A percentile compares a stretch with the other conserved stretches of the same genome.
phyloP scores from a whole-genome alignment of 2,113 vertebrate species.

The Clarias gariepinus region DNA sequence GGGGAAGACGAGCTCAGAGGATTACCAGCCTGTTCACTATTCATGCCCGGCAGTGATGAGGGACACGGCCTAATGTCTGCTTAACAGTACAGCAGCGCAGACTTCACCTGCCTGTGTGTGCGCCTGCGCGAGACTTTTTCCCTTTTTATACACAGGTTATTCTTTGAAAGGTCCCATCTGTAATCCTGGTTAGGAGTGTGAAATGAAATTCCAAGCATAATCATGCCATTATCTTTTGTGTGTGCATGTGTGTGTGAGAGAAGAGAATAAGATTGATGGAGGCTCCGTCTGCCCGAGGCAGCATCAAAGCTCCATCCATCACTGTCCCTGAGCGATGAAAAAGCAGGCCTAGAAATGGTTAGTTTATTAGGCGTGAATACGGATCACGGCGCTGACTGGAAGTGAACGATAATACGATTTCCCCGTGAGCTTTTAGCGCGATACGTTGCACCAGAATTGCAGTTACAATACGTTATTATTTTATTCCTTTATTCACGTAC shows the following conservation, averaged over 20 bases:
- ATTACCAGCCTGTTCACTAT: slow-evolving; percentile 43
- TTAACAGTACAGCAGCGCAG: background rate
- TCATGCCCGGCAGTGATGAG: slow-evolving; percentile 33
- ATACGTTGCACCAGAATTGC: background rate
- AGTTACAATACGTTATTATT: background rate
- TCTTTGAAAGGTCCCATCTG: background rate
- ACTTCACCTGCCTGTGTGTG: background rate
- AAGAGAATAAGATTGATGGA: slow-evolving; percentile 45
- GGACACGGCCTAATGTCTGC: slow-evolving; percentile 6
- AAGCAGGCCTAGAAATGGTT: slow-evolving; percentile 19
- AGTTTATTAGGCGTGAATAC: slow-evolving; percentile 12
- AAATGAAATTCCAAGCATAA: background rate
- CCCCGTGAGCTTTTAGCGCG: background rate
- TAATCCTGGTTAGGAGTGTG: background rate
- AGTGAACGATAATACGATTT: background rate
- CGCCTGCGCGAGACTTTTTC: too few relatives aligned
- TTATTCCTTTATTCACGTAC: background rate
- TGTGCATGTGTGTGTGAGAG: background rate
- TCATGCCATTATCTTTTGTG: background rate
- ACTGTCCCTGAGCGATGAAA: slow-evolving; percentile 36
- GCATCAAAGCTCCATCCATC: slow-evolving; percentile 52
- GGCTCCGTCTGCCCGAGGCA: slow-evolving; percentile 35
- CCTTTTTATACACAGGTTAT: background rate
- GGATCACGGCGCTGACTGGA: background rate
- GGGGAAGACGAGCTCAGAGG: slow-evolving; percentile 31